These are phyloP conservation scores for Leptopilina syphax DNA, from an alignment of 2,888 invertebrate genomes.

Conservation along the genomic window DNA sequence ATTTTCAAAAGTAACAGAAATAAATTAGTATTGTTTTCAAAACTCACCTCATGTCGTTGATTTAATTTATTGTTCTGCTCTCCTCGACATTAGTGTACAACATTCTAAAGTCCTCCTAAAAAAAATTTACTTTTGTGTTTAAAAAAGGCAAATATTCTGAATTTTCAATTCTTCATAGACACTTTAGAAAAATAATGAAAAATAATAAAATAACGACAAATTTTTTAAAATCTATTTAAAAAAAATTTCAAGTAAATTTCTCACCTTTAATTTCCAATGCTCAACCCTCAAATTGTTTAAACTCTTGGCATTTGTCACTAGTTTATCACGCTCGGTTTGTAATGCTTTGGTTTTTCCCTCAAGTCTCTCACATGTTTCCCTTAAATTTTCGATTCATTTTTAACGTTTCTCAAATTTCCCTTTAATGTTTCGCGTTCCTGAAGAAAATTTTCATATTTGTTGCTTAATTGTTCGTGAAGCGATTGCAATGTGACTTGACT, in stretches of 20 bases:
- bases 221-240: too few relatives aligned
- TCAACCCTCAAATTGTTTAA: slow-evolving; percentile 89
- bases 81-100: slow-evolving; percentile 90
- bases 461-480: slow-evolving; percentile 92
- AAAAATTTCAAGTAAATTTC: background rate
- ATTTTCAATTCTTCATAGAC: background rate
- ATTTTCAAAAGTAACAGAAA: too few relatives aligned
- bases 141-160: background rate
- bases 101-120: slow-evolving; percentile 89
- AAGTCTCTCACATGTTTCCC: slow-evolving; percentile 82
- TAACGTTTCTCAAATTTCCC: slow-evolving; percentile 85
- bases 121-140: slow-evolving; percentile 5
- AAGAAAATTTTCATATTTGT: slow-evolving; percentile 92
- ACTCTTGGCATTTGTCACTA: slow-evolving; percentile 87
- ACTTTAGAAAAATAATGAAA: too few relatives aligned
- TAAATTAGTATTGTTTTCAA: background rate
- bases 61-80: slow-evolving; percentile 90
- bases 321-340: slow-evolving; percentile 85
- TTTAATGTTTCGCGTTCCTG: slow-evolving; percentile 91
- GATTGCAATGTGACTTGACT: slow-evolving; percentile 92
- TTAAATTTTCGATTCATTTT: slow-evolving; percentile 85
- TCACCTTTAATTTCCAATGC: slow-evolving; percentile 90
- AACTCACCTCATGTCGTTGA: slow-evolving; percentile 86
- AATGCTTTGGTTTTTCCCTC: slow-evolving; percentile 85
- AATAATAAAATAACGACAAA: too few relatives aligned